Conservation (phyloP, 2,797 vertebrate species). For the Buphagus erythrorhynchus region DNA sequence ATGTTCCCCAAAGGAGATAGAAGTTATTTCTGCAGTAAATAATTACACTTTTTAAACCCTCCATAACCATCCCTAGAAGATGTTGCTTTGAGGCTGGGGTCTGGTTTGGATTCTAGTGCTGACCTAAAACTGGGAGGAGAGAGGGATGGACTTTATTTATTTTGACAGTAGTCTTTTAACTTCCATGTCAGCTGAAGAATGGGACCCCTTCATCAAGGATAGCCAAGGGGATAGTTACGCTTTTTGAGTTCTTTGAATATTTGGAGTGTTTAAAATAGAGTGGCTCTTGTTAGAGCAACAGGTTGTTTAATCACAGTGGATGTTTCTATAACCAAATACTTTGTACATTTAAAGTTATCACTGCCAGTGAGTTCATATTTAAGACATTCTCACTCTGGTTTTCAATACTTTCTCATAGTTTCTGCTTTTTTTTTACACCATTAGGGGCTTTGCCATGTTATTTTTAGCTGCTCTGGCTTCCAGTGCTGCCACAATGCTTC, state of each 20-base stretch:
- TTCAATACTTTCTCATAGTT: not conserved
- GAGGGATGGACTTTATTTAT: not conserved
- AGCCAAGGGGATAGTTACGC: accelerated
- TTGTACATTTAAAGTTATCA: not conserved
- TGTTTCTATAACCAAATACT: not conserved
- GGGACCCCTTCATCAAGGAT: not conserved
- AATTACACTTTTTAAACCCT: not conserved
- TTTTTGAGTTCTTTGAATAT: not conserved
- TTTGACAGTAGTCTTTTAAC: not conserved
- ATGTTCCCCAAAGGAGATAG: accelerated
- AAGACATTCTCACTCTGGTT: not conserved
- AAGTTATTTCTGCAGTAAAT: not conserved
- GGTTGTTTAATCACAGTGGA: not conserved
- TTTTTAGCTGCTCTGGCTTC: not conserved
- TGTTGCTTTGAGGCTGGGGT: not conserved
- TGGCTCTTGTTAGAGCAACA: accelerated
- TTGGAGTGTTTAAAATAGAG: not conserved
- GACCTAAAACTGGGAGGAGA: not conserved
- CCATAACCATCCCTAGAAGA: accelerated
- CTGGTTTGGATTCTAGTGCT: not conserved
- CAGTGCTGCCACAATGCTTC: accelerated
- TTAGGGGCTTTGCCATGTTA: not conserved
- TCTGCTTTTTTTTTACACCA: not conserved
- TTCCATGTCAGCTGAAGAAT: not conserved
- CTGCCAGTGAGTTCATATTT: not conserved